These are phyloP conservation scores for Euwallacea similis DNA, from an alignment of 1,140 invertebrate species.

Conservation along the genomic window DNA sequence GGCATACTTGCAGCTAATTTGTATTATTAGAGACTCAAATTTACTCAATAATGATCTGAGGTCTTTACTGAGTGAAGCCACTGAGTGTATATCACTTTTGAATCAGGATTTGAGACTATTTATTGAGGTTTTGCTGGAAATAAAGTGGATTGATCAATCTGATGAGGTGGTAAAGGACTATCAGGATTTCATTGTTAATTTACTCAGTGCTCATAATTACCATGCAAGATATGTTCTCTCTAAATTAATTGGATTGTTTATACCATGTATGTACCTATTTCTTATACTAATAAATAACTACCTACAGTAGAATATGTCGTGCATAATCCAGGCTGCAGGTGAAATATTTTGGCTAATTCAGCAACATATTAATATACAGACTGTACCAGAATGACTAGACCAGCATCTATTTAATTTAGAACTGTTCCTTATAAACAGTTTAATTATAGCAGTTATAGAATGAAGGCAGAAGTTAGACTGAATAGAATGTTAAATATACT, in stretches of 20 bases:
- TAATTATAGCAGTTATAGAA: no score
- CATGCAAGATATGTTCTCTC: slow-evolving; percentile 63
- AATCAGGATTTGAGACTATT: slow-evolving; percentile 60
- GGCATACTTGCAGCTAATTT: slow-evolving; percentile 50
- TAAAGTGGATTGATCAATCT: slow-evolving; percentile 60
- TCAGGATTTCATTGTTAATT: slow-evolving; percentile 64
- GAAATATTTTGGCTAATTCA: no score
- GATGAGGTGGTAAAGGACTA: slow-evolving; percentile 58
- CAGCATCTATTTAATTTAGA: not conserved
- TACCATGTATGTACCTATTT: slow-evolving; percentile 53
- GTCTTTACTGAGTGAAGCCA: slow-evolving; percentile 58
- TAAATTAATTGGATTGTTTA: slow-evolving; percentile 61
- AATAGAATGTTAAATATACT: no score
- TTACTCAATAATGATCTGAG: slow-evolving; percentile 62
- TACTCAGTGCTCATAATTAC: slow-evolving; percentile 64
- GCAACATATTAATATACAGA: not conserved
- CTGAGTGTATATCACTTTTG: slow-evolving; percentile 61
- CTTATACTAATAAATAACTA: not conserved
- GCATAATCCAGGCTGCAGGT: no score
- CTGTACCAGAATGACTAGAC: not conserved
- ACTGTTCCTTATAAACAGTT: no score
- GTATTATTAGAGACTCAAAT: slow-evolving; percentile 47
- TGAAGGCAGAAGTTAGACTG: no score
- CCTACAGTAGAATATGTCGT: no score
- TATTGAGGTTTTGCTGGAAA: slow-evolving; percentile 64